These are phyloP conservation scores for Poeciliopsis turrubarensis DNA, from an alignment of 2,113 vertebrate species.

Conservation along the genomic window DNA sequence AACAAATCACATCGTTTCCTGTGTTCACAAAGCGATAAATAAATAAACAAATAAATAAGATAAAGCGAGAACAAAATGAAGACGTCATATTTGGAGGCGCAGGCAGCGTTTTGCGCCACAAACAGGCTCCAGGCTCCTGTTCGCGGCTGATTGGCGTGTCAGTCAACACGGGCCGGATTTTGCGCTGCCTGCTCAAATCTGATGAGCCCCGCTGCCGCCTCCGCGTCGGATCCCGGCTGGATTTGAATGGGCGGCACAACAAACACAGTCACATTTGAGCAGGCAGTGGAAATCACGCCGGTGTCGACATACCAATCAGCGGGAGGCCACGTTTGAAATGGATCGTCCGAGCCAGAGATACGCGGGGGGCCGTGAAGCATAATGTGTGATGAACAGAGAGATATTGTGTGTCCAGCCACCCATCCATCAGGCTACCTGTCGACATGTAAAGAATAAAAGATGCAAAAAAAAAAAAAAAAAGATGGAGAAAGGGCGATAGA, in stretches of 20 bases:
- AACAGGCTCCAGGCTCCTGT: slow-evolving; percentile 36
- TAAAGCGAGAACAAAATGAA: slow-evolving; percentile 29
- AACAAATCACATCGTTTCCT: slow-evolving; percentile 3
- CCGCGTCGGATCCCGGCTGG: slow-evolving; percentile 52
- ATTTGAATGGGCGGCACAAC: slow-evolving; percentile 57
- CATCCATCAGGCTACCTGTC: neutral
- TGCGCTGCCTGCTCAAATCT: slow-evolving; percentile 58
- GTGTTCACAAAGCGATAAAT: slow-evolving; percentile 5
- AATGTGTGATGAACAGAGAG: slow-evolving; percentile 45
- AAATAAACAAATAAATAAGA: neutral
- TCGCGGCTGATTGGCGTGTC: slow-evolving; percentile 56
- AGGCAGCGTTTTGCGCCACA: neutral
- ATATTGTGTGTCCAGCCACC: neutral
- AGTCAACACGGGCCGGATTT: slow-evolving; percentile 55
- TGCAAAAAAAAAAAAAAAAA: neutral
- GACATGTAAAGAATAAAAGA: neutral
- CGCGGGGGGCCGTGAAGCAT: slow-evolving; percentile 30
- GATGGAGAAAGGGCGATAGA: neutral
- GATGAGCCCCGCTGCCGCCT: slow-evolving; percentile 58
- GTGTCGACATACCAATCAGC: slow-evolving; percentile 70
- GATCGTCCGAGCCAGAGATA: slow-evolving; percentile 58
- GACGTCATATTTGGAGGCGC: slow-evolving; percentile 20
- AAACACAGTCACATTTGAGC: slow-evolving; percentile 71
- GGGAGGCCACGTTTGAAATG: slow-evolving; percentile 58
- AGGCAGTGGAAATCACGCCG: slow-evolving; percentile 62